Conservation (phyloP, 2,888 invertebrate species). For the Melieria picta region DNA sequence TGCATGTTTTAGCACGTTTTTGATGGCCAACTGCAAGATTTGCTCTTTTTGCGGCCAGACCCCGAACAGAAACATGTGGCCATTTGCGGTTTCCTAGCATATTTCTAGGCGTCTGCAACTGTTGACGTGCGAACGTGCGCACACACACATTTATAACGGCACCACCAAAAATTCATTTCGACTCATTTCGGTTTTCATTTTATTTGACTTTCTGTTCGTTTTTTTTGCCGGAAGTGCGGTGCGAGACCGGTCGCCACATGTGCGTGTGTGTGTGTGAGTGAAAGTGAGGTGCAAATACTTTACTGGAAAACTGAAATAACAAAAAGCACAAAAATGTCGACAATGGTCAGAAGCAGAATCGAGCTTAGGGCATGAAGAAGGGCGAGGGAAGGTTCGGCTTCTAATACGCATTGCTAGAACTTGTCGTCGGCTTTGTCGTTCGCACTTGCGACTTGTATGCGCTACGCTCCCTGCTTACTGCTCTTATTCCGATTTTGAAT, state of each 20-base stretch:
- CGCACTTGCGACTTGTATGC: too few relatives aligned
- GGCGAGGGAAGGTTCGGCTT: too few relatives aligned
- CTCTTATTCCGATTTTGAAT: not conserved
- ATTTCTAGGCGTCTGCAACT: not conserved
- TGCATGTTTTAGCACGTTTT: constrained; percentile 12
- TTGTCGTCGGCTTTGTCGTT: too few relatives aligned
- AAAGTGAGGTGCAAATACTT: too few relatives aligned
- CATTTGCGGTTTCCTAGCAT: not conserved
- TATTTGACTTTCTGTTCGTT: not conserved
- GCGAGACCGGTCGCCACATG: not conserved
- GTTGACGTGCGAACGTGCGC: not conserved
- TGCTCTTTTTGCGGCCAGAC: too few relatives aligned
- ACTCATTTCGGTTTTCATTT: not conserved
- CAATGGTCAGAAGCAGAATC: too few relatives aligned
- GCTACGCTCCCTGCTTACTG: not conserved
- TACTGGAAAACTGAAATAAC: too few relatives aligned
- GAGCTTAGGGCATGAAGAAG: too few relatives aligned
- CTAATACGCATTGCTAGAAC: too few relatives aligned
- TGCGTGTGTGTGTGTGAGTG: not conserved
- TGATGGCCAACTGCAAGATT: not conserved
- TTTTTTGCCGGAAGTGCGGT: not conserved
- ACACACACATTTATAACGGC: not conserved
- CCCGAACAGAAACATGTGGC: not conserved
- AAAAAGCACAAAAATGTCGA: too few relatives aligned
- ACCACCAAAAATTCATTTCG: too few relatives aligned